Evolutionary conservation across 2,888 invertebrate species (phyloP).

Genomic region (Eupsilia transversa): DNA sequence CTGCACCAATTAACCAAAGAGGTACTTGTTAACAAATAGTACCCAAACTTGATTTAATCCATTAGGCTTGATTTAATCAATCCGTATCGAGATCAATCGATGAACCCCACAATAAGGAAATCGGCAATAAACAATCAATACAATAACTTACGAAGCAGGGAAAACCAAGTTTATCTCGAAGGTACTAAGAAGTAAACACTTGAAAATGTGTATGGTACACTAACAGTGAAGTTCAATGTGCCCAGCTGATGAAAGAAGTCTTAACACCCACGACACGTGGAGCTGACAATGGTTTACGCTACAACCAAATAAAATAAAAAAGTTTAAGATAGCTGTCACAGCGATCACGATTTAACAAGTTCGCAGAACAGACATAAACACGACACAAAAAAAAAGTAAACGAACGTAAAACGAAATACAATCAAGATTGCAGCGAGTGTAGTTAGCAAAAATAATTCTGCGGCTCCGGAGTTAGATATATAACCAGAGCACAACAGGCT

Average conservation of each 20-base stretch:
- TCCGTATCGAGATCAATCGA: conserved; percentile 20
- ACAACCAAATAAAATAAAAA: conserved; percentile 43
- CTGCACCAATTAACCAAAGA: background rate
- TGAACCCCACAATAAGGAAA: conserved; percentile 39
- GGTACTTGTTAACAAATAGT: background rate
- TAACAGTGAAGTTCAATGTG: conserved; percentile 53
- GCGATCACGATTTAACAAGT: conserved; percentile 63
- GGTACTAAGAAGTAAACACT: conserved; percentile 22
- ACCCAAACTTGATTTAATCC: background rate
- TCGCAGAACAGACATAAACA: conserved; percentile 56
- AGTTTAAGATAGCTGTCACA: conserved; percentile 64
- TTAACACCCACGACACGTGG: conserved; percentile 44
- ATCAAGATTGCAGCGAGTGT: conserved; percentile 65
- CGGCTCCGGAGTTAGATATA: conserved; percentile 44
- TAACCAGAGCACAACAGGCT: conserved; percentile 42
- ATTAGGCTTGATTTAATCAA: background rate
- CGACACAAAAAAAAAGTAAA: conserved; percentile 61
- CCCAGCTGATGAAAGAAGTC: conserved; percentile 32
- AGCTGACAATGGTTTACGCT: conserved; percentile 27
- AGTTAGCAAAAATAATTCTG: conserved; percentile 51
- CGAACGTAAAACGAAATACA: conserved; percentile 60
- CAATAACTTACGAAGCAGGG: conserved; percentile 17
- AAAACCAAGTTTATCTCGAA: conserved; percentile 43
- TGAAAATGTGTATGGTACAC: conserved; percentile 43
- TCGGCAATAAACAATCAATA: conserved; percentile 36